phyloP scores from a whole-genome alignment of 2,888 invertebrate species.

The Drosophila anomalata region DNA sequence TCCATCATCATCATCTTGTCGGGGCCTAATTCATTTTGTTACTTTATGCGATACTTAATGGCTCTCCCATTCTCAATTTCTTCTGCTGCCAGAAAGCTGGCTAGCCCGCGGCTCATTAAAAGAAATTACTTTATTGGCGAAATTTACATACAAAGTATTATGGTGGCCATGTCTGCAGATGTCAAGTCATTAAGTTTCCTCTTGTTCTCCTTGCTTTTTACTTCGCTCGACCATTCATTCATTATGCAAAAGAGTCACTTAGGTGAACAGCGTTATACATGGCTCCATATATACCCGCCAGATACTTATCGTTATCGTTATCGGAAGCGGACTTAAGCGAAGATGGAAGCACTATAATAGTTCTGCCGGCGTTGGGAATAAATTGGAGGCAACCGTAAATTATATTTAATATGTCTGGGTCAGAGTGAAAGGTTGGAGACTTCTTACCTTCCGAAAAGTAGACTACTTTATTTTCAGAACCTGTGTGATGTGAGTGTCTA shows the following conservation, averaged over 20 bases:
- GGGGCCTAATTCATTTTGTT: slow-evolving; percentile 71
- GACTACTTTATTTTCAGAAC: background rate
- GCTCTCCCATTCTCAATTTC: slow-evolving; percentile 30
- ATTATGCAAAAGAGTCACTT: slow-evolving; percentile 52
- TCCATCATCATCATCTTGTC: slow-evolving; percentile 52
- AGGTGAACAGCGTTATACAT: slow-evolving; percentile 37
- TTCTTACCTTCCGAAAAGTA: background rate
- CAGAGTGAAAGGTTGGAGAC: background rate
- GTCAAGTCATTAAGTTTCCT: slow-evolving; percentile 66
- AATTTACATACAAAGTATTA: slow-evolving; percentile 75
- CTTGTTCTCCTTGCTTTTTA: slow-evolving; percentile 31
- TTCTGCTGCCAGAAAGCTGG: slow-evolving; percentile 9
- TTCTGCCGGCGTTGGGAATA: slow-evolving; percentile 39
- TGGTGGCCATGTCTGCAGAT: slow-evolving; percentile 66
- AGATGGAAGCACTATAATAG: slow-evolving; percentile 44
- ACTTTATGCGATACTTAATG: slow-evolving; percentile 70
- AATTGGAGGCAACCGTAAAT: slow-evolving; percentile 32
- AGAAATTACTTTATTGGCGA: slow-evolving; percentile 75
- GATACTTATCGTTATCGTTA: slow-evolving; percentile 49
- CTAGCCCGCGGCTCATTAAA: slow-evolving; percentile 68
- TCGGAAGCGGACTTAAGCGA: slow-evolving; percentile 42
- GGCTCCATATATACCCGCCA: slow-evolving; percentile 21
- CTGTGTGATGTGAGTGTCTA: background rate
- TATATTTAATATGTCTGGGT: slow-evolving; percentile 24
- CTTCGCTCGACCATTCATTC: slow-evolving; percentile 30